Evolutionary conservation across 1,140 invertebrate genomes (phyloP).

Genomic region (Orius insidiosus): DNA sequence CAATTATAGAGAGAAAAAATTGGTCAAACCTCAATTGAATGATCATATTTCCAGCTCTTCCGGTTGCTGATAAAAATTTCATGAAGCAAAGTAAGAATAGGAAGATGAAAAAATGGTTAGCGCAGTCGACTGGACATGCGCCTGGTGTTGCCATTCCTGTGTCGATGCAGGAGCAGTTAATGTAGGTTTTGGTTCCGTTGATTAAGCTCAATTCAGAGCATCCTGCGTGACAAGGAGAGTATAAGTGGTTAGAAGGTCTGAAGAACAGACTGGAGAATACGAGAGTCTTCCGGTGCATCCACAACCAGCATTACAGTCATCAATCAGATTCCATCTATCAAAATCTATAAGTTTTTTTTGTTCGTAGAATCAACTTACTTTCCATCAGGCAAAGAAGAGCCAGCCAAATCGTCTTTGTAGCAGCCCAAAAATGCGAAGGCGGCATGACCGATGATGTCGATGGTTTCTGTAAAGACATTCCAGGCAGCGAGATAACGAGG

Average conservation of each 20-base stretch:
- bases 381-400: slow-evolving; percentile 29
- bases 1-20: slow-evolving; percentile 3
- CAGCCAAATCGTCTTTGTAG: slow-evolving; percentile 34
- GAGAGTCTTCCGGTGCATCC: slow-evolving; percentile 41
- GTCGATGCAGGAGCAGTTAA: slow-evolving; percentile 21
- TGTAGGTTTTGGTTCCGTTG: slow-evolving; percentile 25
- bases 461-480: slow-evolving; percentile 49
- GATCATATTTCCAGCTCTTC: slow-evolving; percentile 21
- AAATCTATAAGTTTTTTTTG: no score
- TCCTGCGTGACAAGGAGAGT: slow-evolving; percentile 53
- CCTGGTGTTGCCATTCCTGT: slow-evolving; percentile 17
- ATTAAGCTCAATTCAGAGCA: slow-evolving; percentile 29
- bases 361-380: slow-evolving; percentile 25
- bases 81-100: slow-evolving; percentile 18
- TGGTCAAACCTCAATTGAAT: slow-evolving; percentile 22
- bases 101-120: slow-evolving; percentile 20
- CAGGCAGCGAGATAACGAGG: slow-evolving; percentile 49
- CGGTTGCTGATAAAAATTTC: slow-evolving; percentile 20
- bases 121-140: slow-evolving; percentile 21
- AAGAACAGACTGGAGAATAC: slow-evolving; percentile 48
- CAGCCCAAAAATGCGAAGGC: slow-evolving; percentile 53
- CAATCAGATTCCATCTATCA: slow-evolving; percentile 29
- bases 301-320: slow-evolving; percentile 42
- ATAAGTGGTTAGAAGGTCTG: slow-evolving; percentile 38
- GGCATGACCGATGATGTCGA: slow-evolving; percentile 43